Evolutionary conservation across 2,888 invertebrate genomes (phyloP), one percentile per base, ranked within the genome.

Genomic region (Ectropis crepuscularia): DNA sequence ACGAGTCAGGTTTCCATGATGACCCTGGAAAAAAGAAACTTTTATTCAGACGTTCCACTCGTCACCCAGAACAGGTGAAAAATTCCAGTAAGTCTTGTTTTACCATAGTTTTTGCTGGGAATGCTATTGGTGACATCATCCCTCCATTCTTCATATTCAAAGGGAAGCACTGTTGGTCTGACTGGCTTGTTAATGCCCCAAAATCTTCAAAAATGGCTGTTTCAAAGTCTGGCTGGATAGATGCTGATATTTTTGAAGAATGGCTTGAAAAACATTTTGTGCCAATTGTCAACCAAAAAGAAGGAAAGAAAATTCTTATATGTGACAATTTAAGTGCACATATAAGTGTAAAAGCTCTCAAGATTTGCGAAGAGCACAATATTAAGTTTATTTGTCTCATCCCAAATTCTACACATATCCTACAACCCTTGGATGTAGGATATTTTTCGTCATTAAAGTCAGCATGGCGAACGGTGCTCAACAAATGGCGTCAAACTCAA

Each of bases 241-340:
- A 70, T 65, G 50, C 66, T 16, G 53, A 53, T 47, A 65, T 51
- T 53, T 70, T 70, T 45, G 67, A 67, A 43, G 70, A 70, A 51
- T 70, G 70, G 70, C 50, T 70, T 36, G 63, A 64, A 58, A 58
- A 53, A 43, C 59, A 62, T 55, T 59, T 68, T 53, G 47, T 67
- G 36, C 65, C 70, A 51, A 59, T 63, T 53, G 55, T 65, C n/a
- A 48, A 63, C 39, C 48, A 65, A 62, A 60, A 66, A 46, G 55
- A 62, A 53, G 70, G 62, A 49, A 66, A 59, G 49, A 70, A 63
- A 57, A 55, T 67, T 53, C 48, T 64, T 46, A 62, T 70, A 53
- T 61, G 70, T 54, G 67, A 70, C 60, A 70, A 68, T 64, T 50
- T 70, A 58, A 65, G 64, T 53, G 58, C 67, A 50, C 67, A 68